Conservation (phyloP, 2,888 invertebrate genomes). For the Lamellibrachia satsuma region DNA sequence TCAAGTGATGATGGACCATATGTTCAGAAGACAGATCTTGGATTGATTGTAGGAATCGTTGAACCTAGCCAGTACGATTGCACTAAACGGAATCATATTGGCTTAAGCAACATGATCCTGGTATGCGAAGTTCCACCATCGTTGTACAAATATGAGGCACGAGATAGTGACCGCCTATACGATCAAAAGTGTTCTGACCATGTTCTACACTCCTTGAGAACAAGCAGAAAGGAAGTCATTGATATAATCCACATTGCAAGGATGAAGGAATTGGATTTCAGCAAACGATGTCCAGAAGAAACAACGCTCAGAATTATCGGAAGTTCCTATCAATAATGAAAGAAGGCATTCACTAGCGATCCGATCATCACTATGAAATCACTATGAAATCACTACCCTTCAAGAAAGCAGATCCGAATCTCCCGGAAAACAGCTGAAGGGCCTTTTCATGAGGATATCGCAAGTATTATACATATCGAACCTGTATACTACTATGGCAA, state of each 20-base stretch:
- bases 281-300: neutral
- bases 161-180: neutral
- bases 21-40: too few relatives aligned
- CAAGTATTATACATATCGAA: neutral
- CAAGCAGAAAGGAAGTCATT: neutral
- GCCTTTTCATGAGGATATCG: neutral
- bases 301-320: neutral
- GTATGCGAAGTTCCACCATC: too few relatives aligned
- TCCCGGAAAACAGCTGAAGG: neutral
- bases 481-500: neutral
- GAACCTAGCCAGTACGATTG: too few relatives aligned
- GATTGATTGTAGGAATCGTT: too few relatives aligned
- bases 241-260: neutral
- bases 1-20: too few relatives aligned
- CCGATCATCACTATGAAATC: neutral
- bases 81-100: too few relatives aligned
- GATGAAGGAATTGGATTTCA: neutral
- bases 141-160: neutral
- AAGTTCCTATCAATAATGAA: too few relatives aligned
- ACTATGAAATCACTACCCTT: neutral
- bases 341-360: neutral
- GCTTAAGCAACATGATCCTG: too few relatives aligned
- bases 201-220: neutral
- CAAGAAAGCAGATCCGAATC: neutral
- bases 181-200: too few relatives aligned